A percentile compares a stretch with the other conserved stretches of the same genome.
phyloP scores from a whole-genome alignment of 2,888 invertebrate genomes.

The Acronicta psi region DNA sequence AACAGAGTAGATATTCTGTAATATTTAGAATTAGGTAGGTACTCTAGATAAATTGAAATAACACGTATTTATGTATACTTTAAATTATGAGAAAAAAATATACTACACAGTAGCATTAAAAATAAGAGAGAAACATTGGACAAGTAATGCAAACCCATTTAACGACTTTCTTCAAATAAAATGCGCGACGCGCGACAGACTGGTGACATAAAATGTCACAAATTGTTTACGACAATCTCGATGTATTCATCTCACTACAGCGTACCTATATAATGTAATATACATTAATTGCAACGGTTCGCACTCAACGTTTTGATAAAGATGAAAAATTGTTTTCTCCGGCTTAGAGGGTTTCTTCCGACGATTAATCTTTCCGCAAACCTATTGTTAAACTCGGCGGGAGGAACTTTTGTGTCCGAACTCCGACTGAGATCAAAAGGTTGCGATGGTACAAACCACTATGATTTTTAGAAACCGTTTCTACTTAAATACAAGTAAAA shows the following conservation, averaged over 20 bases:
- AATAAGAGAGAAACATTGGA: not conserved
- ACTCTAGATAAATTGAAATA: too few relatives aligned
- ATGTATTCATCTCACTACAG: constrained; percentile 45
- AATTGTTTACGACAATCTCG: constrained; percentile 48
- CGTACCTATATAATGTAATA: constrained; percentile 39
- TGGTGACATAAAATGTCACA: constrained; percentile 23
- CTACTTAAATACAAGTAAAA: constrained; percentile 51
- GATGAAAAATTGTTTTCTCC: constrained; percentile 86
- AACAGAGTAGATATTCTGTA: too few relatives aligned
- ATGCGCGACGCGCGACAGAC: not conserved
- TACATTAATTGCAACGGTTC: constrained; percentile 64
- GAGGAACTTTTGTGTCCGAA: constrained; percentile 83
- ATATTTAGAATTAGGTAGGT: too few relatives aligned
- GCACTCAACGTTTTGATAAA: constrained; percentile 83
- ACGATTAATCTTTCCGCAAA: constrained; percentile 86
- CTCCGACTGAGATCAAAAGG: constrained; percentile 82
- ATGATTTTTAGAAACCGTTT: constrained; percentile 72
- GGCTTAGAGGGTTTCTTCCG: constrained; percentile 80
- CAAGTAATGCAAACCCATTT: not conserved
- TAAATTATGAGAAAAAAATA: too few relatives aligned
- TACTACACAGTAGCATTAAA: not conserved
- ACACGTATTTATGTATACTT: too few relatives aligned
- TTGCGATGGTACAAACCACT: constrained; percentile 71
- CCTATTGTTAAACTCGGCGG: constrained; percentile 83
- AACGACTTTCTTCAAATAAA: constrained; percentile 4